phyloP scores from a whole-genome alignment of 2,888 invertebrate species.

The Cordylochernes scorpioides region DNA sequence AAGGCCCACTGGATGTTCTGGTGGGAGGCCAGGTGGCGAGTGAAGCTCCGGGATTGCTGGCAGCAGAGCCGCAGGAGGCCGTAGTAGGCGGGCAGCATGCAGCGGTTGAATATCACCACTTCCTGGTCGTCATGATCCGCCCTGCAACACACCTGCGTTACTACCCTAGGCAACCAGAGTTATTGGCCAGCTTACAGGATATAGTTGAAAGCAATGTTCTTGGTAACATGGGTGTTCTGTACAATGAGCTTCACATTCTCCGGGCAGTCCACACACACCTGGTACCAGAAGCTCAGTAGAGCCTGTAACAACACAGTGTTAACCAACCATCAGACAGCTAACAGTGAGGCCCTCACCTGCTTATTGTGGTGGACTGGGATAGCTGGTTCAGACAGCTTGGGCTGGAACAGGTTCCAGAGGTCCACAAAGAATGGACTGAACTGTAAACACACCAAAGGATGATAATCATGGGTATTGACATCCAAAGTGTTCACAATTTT shows the following conservation, averaged over 20 bases:
- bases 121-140: constrained; percentile 91
- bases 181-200: constrained; percentile 42
- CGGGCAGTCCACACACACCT: constrained; percentile 66
- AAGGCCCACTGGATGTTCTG: constrained; percentile 92
- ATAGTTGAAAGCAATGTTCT: constrained; percentile 86
- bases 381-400: constrained; percentile 71
- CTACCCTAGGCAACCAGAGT: not conserved
- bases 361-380: constrained; percentile 86
- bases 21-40: constrained; percentile 59
- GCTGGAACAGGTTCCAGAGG: constrained; percentile 79
- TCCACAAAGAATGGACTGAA: constrained; percentile 74
- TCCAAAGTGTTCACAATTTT: too few species aligned
- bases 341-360: constrained; percentile 26
- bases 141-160: constrained; percentile 26
- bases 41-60: constrained; percentile 56
- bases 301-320: constrained; percentile 25
- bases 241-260: constrained; percentile 70
- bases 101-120: constrained; percentile 70
- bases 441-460: too few species aligned
- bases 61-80: constrained; percentile 68
- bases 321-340: not conserved
- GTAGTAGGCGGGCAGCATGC: constrained; percentile 65
- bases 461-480: too few species aligned
- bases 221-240: constrained; percentile 57
- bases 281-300: constrained; percentile 71